Evolutionary conservation across 2,888 invertebrate genomes (phyloP).

Genomic region (Stenolophus ochropezus): DNA sequence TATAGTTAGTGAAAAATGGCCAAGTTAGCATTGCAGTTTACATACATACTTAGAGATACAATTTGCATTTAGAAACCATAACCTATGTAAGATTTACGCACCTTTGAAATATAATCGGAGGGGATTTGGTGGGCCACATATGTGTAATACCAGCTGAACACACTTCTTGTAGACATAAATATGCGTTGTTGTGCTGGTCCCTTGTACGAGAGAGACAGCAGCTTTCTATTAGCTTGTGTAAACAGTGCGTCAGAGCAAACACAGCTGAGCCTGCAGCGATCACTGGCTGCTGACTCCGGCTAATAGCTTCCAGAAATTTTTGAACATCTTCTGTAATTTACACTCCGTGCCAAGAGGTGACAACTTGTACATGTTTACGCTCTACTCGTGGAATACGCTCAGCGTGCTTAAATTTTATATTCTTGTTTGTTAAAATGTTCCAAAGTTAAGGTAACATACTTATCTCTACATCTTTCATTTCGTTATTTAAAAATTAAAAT

Average conservation of each 20-base stretch:
- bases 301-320: constrained; percentile 56
- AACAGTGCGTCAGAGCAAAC: constrained; percentile 64
- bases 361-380: constrained; percentile 41
- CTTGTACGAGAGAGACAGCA: constrained; percentile 47
- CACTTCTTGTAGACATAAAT: constrained; percentile 68
- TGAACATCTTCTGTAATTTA: constrained; percentile 45
- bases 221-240: constrained; percentile 68
- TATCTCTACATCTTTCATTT: too few species aligned
- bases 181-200: constrained; percentile 59
- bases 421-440: constrained; percentile 21
- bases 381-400: not conserved
- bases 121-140: constrained; percentile 42
- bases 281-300: constrained; percentile 23
- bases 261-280: constrained; percentile 48
- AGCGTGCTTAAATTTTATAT: constrained; percentile 28
- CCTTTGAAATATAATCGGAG: constrained; percentile 50
- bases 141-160: constrained; percentile 68
- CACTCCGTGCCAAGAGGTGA: constrained; percentile 35
- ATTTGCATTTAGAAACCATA: constrained; percentile 17
- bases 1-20: too few species aligned
- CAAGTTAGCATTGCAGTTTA: too few species aligned
- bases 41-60: too few species aligned
- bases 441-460: not conserved
- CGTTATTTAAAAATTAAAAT: too few species aligned
- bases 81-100: constrained; percentile 20